Evolutionary conservation across 1,140 invertebrate species (phyloP).

Genomic region (Phenacoccus solenopsis): DNA sequence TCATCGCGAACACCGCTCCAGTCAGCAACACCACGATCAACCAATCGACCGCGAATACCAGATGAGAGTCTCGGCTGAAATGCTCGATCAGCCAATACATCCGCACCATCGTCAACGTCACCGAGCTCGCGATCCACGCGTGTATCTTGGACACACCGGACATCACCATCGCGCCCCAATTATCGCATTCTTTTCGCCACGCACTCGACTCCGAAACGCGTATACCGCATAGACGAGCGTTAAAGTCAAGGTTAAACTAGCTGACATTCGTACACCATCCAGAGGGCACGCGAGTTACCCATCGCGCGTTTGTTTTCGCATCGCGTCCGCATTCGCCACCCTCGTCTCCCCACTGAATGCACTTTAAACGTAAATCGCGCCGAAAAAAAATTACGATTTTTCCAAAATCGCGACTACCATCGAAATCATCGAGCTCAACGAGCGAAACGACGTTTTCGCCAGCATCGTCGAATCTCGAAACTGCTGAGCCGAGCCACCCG

Average conservation of each 20-base stretch:
- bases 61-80: not conserved
- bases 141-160: not conserved
- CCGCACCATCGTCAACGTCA: not conserved
- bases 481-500: not conserved
- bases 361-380: too few species aligned
- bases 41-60: not conserved
- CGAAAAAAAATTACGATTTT: too few species aligned
- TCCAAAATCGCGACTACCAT: too few species aligned
- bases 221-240: not conserved
- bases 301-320: too few species aligned
- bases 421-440: too few species aligned
- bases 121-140: not conserved
- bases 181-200: not conserved
- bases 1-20: not conserved
- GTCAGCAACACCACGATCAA: not conserved
- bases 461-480: not conserved
- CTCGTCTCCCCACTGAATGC: too few species aligned
- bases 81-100: not conserved
- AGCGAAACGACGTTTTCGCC: not conserved
- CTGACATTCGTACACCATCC: not conserved
- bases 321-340: too few species aligned
- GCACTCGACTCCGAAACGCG: too few species aligned
- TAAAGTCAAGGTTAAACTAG: not conserved
- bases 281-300: not conserved
- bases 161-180: not conserved